Base-by-base conservation (phyloP, 2,797 vertebrate genomes). In the Manis crassicaudata region DNA sequence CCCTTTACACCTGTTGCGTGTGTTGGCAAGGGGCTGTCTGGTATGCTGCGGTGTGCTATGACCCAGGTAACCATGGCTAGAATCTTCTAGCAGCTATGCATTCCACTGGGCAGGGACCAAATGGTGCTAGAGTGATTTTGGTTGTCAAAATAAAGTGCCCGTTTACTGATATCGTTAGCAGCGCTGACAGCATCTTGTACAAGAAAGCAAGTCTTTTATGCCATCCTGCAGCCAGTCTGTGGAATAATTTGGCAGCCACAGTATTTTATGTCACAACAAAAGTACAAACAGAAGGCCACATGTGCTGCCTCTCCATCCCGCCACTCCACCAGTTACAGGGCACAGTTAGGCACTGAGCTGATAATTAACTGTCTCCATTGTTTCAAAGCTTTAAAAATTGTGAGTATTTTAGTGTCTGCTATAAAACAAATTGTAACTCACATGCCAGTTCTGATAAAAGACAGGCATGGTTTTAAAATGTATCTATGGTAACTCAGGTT, bases 1-100 rank as follows among this genome's bases (percentile, higher is more conserved):
- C 13, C 9, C n/a, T 25, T 4, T 11, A 32, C 4, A 3, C 21
- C 2, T 1, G 8, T 27, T 27, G 5, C 13, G 3, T 18, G 40
- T 46, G 1, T 16, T 32, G 46, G 11, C 46, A 46, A 46, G 37
- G 37, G 75, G 43, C 21, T 37, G 40, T 40, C 8, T 9, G 40
- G 46, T 21, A 32, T 43, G 27, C 16, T 17, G 16, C 27, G 76
- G 25, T 37, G 0, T 60, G 9, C 20, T 32, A 29, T 67, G 37
- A 35, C 10, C 40, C 29, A 10, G 77, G 50, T 5, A 4, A 21
- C 35, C 23, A 3, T 0, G 21, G 27, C 2, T 54, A 73, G 25
- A 27, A n/a, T n/a, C 84, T 65, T 79, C 87, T 21, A 11, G 29
- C 37, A 35, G 20, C 14, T 16, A 7, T 7, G 4, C 25, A 35